Conservation (phyloP, 2,888 invertebrate genomes). For the Eilema caniola region DNA sequence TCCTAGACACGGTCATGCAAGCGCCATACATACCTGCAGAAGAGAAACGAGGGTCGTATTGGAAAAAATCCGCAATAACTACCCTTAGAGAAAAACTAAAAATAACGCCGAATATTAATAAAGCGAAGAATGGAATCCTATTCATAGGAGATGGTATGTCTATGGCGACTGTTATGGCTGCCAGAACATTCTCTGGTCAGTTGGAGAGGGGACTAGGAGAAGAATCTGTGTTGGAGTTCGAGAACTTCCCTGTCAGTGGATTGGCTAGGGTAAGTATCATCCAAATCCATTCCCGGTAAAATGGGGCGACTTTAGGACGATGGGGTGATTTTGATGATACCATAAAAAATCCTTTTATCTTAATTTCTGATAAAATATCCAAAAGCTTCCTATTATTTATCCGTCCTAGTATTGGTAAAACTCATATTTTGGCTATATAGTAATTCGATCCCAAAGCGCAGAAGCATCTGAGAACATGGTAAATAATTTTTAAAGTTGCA, state of each 20-base stretch:
- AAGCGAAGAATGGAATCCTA: constrained; percentile 89
- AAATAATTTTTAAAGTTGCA: no score
- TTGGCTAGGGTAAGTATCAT: constrained; percentile 88
- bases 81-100: constrained; percentile 69
- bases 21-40: constrained; percentile 73
- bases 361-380: no score
- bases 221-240: constrained; percentile 89
- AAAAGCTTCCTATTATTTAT: no score
- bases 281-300: no score
- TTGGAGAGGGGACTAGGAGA: constrained; percentile 86
- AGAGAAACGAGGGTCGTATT: constrained; percentile 77
- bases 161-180: constrained; percentile 90
- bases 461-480: no score
- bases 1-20: constrained; percentile 75
- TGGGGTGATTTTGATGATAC: no score
- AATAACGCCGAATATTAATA: constrained; percentile 68
- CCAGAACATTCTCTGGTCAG: constrained; percentile 90
- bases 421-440: no score
- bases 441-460: no score
- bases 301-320: no score
- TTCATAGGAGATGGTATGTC: constrained; percentile 93
- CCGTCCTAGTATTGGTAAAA: no score
- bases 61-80: constrained; percentile 69
- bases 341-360: no score
- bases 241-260: constrained; percentile 89